Evolutionary conservation across 2,888 invertebrate genomes (phyloP).

Genomic region (Pristionchus exspectatus): DNA sequence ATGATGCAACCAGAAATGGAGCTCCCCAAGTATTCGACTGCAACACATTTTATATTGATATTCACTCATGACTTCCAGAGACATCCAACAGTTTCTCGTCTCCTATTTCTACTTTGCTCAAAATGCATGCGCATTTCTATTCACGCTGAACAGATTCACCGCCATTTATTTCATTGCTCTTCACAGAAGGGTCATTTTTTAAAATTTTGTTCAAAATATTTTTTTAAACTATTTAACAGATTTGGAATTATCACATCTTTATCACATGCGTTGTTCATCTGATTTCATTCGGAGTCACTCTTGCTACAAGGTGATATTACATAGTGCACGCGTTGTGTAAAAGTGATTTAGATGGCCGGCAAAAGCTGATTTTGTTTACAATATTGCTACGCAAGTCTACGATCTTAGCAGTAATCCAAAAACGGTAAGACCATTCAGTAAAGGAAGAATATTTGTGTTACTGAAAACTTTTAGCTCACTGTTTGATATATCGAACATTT

Average conservation of each 20-base stretch:
- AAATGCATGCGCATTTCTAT: conserved; percentile 33
- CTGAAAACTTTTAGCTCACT: too few species aligned
- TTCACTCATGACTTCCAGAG: conserved; percentile 5
- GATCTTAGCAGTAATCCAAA: not conserved
- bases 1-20: conserved; percentile 44
- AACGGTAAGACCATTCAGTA: not conserved
- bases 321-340: not conserved
- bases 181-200: not conserved
- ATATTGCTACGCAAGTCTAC: not conserved
- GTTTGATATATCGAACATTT: not conserved
- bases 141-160: conserved; percentile 20
- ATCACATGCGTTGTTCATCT: not conserved
- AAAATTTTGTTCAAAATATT: not conserved
- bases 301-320: not conserved
- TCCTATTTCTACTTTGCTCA: conserved; percentile 45
- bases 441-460: too few species aligned
- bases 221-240: not conserved
- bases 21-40: not conserved
- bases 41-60: not conserved
- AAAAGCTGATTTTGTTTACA: conserved; percentile 1
- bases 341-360: conserved; percentile 3
- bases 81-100: conserved; percentile 31
- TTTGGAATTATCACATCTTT: not conserved
- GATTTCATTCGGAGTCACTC: not conserved
- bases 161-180: not conserved